These are phyloP conservation scores for Serinus canaria DNA, from an alignment of 2,113 vertebrate genomes.

Conservation along the genomic window DNA sequence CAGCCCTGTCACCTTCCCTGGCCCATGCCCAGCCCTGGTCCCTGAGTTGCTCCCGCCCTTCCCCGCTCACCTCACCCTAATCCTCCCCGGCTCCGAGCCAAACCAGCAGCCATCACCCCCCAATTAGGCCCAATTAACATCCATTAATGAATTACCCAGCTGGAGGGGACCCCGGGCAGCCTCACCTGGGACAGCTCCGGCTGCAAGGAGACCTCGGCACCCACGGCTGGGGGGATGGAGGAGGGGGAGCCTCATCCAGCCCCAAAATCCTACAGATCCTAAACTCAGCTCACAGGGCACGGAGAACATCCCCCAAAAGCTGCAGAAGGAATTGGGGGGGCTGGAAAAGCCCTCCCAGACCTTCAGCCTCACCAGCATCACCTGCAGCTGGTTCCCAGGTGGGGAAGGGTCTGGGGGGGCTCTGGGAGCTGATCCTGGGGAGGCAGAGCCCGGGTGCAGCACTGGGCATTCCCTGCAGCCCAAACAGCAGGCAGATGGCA, in stretches of 20 bases:
- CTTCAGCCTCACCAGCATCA: rapidly evolving
- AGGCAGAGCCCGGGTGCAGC: rapidly evolving
- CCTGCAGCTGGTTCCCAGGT: neutral
- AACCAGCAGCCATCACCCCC: rapidly evolving
- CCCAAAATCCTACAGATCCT: neutral
- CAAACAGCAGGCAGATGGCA: slow-evolving; percentile 28
- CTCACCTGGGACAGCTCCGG: rapidly evolving
- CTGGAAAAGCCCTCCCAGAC: neutral
- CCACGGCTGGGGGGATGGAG: rapidly evolving
- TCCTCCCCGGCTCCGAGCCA: rapidly evolving
- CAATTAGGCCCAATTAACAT: rapidly evolving
- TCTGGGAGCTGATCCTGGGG: neutral
- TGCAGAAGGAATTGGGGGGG: neutral
- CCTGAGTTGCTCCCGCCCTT: rapidly evolving
- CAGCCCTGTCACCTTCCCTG: neutral
- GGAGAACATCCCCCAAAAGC: neutral
- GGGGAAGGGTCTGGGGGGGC: rapidly evolving
- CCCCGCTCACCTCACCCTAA: rapidly evolving
- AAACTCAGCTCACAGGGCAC: rapidly evolving
- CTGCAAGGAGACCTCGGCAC: rapidly evolving
- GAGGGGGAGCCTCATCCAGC: neutral
- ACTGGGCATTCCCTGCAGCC: neutral
- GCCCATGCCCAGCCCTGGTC: rapidly evolving
- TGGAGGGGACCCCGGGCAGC: neutral
- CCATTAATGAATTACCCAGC: neutral